These are phyloP conservation scores for Noctua comes DNA, from an alignment of 2,888 invertebrate genomes.

Conservation along the genomic window DNA sequence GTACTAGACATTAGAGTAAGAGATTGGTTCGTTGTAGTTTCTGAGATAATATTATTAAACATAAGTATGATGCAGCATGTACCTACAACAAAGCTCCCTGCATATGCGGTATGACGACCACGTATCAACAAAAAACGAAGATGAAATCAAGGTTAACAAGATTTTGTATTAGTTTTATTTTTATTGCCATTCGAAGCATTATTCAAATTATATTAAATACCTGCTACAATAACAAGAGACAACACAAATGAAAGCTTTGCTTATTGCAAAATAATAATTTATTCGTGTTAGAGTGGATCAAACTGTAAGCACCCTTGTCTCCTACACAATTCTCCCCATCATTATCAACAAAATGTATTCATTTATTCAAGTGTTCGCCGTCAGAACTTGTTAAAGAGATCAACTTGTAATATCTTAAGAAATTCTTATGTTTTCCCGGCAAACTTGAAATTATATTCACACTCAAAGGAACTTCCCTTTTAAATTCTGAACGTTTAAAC, in stretches of 20 bases:
- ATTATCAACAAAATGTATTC: constrained; percentile 72
- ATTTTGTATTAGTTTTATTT: constrained; percentile 36
- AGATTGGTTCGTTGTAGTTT: constrained; percentile 41
- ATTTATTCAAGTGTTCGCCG: constrained; percentile 72
- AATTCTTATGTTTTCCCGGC: constrained; percentile 67
- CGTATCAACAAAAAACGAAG: constrained; percentile 27
- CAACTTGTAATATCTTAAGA: constrained; percentile 71
- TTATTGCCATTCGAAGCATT: constrained; percentile 13
- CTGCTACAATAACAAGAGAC: constrained; percentile 17
- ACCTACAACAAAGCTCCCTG: neutral
- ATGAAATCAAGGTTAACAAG: constrained; percentile 44
- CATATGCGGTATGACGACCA: constrained; percentile 4
- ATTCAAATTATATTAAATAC: constrained; percentile 25
- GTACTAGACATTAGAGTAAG: constrained; percentile 26
- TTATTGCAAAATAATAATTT: constrained; percentile 61
- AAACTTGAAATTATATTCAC: constrained; percentile 64
- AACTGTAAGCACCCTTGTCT: constrained; percentile 52
- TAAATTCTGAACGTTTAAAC: constrained; percentile 81
- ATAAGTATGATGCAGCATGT: neutral
- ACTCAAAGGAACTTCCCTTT: constrained; percentile 69
- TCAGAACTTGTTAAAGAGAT: constrained; percentile 67
- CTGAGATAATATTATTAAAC: constrained; percentile 11
- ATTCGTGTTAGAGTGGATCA: constrained; percentile 56
- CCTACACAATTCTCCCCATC: constrained; percentile 63
- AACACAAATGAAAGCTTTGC: constrained; percentile 38